Evolutionary conservation across 2,113 vertebrate genomes (phyloP).

Genomic region (Cichladusa arquata): DNA sequence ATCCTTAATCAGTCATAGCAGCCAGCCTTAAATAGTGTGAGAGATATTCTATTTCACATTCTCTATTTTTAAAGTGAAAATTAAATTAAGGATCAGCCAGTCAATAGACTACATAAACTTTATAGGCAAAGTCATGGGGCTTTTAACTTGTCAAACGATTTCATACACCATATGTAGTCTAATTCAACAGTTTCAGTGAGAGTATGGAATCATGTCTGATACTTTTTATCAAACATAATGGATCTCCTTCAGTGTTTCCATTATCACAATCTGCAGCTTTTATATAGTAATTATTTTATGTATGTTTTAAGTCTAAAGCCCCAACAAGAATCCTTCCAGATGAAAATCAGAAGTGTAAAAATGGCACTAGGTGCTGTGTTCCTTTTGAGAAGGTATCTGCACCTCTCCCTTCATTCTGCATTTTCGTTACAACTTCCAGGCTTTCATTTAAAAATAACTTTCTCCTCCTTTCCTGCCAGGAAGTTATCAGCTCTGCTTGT

Average conservation of each 20-base stretch:
- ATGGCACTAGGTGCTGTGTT: background rate
- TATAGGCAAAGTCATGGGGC: background rate
- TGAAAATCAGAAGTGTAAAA: background rate
- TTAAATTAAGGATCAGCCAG: background rate
- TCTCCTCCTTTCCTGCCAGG: background rate
- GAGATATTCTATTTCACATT: background rate
- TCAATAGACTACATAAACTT: background rate
- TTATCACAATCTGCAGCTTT: background rate
- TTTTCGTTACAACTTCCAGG: background rate
- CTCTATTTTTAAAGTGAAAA: conserved; percentile 10
- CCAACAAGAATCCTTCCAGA: background rate
- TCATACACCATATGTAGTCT: background rate
- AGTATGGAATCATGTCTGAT: background rate
- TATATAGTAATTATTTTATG: background rate
- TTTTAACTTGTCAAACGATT: background rate
- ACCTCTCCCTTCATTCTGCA: background rate
- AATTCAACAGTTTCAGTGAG: background rate
- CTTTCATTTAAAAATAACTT: conserved; percentile 23
- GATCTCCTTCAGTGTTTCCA: background rate
- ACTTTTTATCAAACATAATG: background rate
- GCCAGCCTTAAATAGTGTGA: background rate
- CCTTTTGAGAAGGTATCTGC: background rate
- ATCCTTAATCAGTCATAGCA: background rate
- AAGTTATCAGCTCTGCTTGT: conserved; percentile 25
- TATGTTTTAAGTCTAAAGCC: background rate